Base-by-base conservation (phyloP, 1,140 invertebrate species). In the Aphelenchoides avenae region DNA sequence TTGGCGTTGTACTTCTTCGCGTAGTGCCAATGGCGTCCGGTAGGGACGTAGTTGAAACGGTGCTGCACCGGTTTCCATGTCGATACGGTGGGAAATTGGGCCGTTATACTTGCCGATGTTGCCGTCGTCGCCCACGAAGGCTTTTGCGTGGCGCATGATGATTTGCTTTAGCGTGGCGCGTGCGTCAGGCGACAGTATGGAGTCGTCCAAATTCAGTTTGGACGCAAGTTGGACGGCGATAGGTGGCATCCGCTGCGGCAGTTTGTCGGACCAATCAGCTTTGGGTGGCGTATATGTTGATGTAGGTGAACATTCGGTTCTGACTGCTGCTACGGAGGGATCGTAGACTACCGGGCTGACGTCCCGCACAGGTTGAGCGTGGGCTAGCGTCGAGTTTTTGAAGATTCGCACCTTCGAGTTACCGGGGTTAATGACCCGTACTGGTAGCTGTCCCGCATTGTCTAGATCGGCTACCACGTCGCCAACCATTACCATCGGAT, bases 1-100 rank as follows among this genome's bases (percentile, higher is more conserved):
- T 48, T 63, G 61, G 47, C 36, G 11, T 26, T 63, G 43, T 0
- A 63, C 43, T 46, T 64, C 61, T 13, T 29, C 26, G 22, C 39
- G 41, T 1, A 60, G 30, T 0, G 62, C 60, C 11, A 30, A 20
- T 1, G 60, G 50, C 15, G 52, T 48, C 4, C 42, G 26, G 13
- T 47, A 55, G 0, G 29, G 57, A n/a, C 59, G 13, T 27, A 52
- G 51, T 9, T 20, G 31, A 0, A 41, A 7, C 1, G 56, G 24
- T 1, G 33, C 15, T 0, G 48, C 31, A 4, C 48, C 48, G 9
- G 33, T 24, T 5, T 37, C 39, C 1, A 50, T 7, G 5, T 50
- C 48, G 20, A 50, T 50, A 2, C 31, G 48, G 20, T 50, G 48
- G 2, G 42, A 29, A 22, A 41, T 44, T 34, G 48, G 20, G 7